These are phyloP conservation scores for Actias luna DNA, from an alignment of 2,888 invertebrate genomes.

Conservation along the genomic window DNA sequence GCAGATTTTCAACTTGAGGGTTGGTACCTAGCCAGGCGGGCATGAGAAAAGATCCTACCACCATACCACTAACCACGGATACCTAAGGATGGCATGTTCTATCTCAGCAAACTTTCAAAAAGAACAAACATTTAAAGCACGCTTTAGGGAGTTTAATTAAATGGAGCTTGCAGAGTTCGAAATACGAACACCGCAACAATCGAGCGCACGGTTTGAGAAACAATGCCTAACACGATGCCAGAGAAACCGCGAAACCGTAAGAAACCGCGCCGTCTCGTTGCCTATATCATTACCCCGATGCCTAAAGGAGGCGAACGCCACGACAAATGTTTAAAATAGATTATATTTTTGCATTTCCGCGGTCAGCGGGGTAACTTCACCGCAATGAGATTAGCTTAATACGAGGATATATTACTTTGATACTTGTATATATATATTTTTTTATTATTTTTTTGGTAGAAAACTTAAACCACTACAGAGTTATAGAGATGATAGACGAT, in stretches of 20 bases:
- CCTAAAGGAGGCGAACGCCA: slow-evolving; percentile 45
- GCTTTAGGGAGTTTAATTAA: too few relatives aligned
- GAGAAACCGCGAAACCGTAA: slow-evolving; percentile 49
- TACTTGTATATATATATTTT: slow-evolving; percentile 32
- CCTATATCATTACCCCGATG: slow-evolving; percentile 42
- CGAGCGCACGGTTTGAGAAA: slow-evolving; percentile 35
- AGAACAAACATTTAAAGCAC: too few relatives aligned
- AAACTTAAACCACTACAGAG: too few relatives aligned
- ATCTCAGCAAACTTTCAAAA: too few relatives aligned
- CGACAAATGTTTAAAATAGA: slow-evolving; percentile 79
- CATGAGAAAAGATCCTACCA: too few relatives aligned
- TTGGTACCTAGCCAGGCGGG: too few relatives aligned
- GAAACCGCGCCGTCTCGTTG: slow-evolving; percentile 43
- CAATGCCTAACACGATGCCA: slow-evolving; percentile 16
- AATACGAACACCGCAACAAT: too few relatives aligned
- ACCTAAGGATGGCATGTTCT: too few relatives aligned
- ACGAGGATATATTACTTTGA: slow-evolving; percentile 35
- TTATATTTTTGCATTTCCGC: slow-evolving; percentile 78
- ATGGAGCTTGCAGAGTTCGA: too few relatives aligned
- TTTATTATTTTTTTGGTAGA: background rate
- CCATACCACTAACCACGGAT: too few relatives aligned
- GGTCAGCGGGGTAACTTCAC: slow-evolving; percentile 53
- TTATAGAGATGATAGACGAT: too few relatives aligned
- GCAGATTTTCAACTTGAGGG: too few relatives aligned
- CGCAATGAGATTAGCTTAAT: slow-evolving; percentile 61